Conservation (phyloP, 2,113 vertebrate species). For the Cyprinus carpio region DNA sequence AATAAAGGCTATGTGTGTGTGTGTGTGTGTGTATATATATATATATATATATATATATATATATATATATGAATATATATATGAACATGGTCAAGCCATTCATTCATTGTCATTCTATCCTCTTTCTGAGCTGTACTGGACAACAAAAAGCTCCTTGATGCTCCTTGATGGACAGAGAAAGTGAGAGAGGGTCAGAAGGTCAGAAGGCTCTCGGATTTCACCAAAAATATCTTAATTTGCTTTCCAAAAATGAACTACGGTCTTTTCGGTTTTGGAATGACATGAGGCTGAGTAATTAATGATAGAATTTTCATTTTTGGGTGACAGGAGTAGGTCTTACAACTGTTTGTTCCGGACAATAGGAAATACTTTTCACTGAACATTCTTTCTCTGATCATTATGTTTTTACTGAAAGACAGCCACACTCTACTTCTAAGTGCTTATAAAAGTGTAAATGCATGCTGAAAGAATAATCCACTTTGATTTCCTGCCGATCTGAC, state of each 20-base stretch:
- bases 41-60: too few species aligned
- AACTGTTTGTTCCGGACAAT: not conserved
- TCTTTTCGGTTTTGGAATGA: too few species aligned
- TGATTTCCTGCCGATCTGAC: conserved; percentile 29
- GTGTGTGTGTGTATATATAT: too few species aligned
- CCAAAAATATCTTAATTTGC: too few species aligned
- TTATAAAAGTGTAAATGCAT: conserved; percentile 12
- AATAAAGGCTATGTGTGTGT: conserved; percentile 5
- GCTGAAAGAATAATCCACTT: conserved; percentile 8
- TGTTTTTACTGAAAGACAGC: conserved; percentile 10
- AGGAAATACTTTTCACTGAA: conserved; percentile 6
- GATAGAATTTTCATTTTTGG: too few species aligned
- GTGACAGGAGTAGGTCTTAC: too few species aligned
- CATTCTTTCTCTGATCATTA: not conserved
- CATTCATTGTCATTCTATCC: not conserved
- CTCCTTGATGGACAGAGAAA: not conserved
- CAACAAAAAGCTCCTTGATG: not conserved
- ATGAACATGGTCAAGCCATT: not conserved
- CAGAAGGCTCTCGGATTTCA: too few species aligned
- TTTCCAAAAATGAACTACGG: too few species aligned
- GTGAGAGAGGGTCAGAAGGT: too few species aligned
- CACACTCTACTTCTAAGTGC: conserved; percentile 14
- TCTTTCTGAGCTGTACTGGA: not conserved
- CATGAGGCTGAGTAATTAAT: too few species aligned
- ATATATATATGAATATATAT: not conserved